Base-by-base conservation (phyloP, 2,113 vertebrate species). In the Amblyopsis rosae region DNA sequence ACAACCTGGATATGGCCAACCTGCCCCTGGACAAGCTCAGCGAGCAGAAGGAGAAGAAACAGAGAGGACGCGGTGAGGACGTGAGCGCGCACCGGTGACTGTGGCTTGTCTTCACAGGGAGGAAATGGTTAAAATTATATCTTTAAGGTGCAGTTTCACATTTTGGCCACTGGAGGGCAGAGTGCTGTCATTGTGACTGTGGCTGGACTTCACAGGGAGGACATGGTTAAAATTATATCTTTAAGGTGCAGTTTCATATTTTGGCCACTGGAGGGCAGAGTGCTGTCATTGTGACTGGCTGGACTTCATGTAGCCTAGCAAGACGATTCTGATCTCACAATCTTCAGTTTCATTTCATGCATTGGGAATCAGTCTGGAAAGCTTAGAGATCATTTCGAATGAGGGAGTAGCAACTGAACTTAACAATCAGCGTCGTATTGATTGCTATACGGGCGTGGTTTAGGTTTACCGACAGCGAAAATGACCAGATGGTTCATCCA, bases 41-140 rank as follows among this genome's bases (percentile, higher is more conserved):
- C 62, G 98, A 99, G 46, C 98, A 99, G 84, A 99, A 99, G 76
- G 96, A 99, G 78, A 99, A 98, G 83, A 99, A 96, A 67, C 96
- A 99, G 82, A 92, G 96, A 69, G 96, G 96, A 75, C 94, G 97
- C 90, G 96, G 98, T 99, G 84, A 87, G 89, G 58, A 41, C 15
- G 47, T 1, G 88, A 56, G 46, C 15, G 47, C 2, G 41, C 13
- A 47, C 16, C 3, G 3, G 3, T 9, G 5, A 26, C 26, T 17
- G 13, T 32, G 12, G 51, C 32, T 32, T 26, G 47, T 9, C 9
- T 66, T 32, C 55, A 32, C 33, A 33, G 35, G 41, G 60, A 4
- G 32, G 7, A 13, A 32, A 17, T 26, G n/a, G 64, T 16, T 56
- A 12, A 12, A 56, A 53, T 41, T 1, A 4, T 41, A 41, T 4